A percentile compares a stretch with the other conserved stretches of the same genome.
These are phyloP conservation scores for Cygnus atratus DNA, from an alignment of 2,113 vertebrate genomes.

Conservation along the genomic window DNA sequence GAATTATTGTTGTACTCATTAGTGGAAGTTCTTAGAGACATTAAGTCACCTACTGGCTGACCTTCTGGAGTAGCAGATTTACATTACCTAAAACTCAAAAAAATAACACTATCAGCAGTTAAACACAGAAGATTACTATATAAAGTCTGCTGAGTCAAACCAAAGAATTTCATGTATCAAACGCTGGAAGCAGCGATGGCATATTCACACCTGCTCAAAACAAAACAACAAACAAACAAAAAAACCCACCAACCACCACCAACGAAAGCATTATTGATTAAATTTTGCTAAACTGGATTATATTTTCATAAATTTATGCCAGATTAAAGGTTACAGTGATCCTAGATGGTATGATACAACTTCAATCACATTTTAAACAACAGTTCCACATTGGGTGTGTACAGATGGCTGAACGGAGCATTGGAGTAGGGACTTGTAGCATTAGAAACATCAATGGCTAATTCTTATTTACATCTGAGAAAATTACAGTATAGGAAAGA, in stretches of 20 bases:
- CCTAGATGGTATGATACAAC: background rate
- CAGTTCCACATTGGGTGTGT: background rate
- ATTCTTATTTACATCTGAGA: background rate
- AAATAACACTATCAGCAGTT: constrained; percentile 12
- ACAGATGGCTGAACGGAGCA: background rate
- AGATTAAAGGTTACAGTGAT: background rate
- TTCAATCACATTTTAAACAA: background rate
- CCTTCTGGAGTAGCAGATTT: constrained; percentile 18
- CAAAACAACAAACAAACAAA: background rate
- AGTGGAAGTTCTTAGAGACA: constrained; percentile 31
- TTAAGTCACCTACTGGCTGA: constrained; percentile 56
- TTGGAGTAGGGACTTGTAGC: background rate
- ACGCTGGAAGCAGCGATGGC: background rate
- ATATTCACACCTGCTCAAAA: background rate
- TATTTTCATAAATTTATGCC: background rate
- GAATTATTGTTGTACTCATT: constrained; percentile 42
- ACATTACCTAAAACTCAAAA: constrained; percentile 18
- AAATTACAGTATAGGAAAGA: background rate
- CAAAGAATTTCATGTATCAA: background rate
- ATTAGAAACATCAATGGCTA: background rate
- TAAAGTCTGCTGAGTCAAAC: background rate
- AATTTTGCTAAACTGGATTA: background rate
- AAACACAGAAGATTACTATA: background rate
- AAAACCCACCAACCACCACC: background rate
- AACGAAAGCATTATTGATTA: background rate